phyloP scores from a whole-genome alignment of 2,888 invertebrate species.

The Cantharis flavilabris region DNA sequence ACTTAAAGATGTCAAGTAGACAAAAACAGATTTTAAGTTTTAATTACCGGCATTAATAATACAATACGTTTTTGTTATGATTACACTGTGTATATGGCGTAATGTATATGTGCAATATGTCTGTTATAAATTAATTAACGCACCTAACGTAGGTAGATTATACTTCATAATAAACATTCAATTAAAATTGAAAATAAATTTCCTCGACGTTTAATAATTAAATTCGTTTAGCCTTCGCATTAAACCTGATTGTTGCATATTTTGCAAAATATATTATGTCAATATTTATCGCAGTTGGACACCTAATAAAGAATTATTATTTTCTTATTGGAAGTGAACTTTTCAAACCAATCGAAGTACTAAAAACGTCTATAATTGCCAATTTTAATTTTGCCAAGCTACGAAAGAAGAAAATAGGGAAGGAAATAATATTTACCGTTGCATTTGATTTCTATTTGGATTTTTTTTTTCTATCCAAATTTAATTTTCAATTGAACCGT shows the following conservation, averaged over 20 bases:
- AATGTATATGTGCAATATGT: not conserved
- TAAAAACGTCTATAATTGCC: conserved; percentile 21
- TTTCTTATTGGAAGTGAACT: conserved; percentile 4
- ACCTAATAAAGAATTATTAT: conserved; percentile 1
- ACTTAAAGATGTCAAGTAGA: not conserved
- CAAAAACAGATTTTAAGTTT: not conserved
- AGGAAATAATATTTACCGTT: conserved; percentile 18
- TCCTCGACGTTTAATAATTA: not conserved
- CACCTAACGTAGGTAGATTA: not conserved
- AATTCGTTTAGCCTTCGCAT: not conserved
- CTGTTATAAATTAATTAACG: not conserved
- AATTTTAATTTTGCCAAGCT: conserved; percentile 16
- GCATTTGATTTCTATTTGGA: not conserved
- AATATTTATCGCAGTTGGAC: not conserved
- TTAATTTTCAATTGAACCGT: not conserved
- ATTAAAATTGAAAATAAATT: not conserved
- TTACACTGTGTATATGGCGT: not conserved
- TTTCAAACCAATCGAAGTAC: conserved; percentile 11
- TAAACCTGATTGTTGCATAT: not conserved
- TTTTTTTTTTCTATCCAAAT: not conserved
- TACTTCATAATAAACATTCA: not conserved
- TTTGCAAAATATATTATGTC: not conserved
- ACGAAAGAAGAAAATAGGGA: conserved; percentile 13
- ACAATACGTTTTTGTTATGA: not conserved
- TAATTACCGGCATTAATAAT: not conserved